Conservation (phyloP, 2,797 vertebrate genomes). For the Sebastes cheni region DNA sequence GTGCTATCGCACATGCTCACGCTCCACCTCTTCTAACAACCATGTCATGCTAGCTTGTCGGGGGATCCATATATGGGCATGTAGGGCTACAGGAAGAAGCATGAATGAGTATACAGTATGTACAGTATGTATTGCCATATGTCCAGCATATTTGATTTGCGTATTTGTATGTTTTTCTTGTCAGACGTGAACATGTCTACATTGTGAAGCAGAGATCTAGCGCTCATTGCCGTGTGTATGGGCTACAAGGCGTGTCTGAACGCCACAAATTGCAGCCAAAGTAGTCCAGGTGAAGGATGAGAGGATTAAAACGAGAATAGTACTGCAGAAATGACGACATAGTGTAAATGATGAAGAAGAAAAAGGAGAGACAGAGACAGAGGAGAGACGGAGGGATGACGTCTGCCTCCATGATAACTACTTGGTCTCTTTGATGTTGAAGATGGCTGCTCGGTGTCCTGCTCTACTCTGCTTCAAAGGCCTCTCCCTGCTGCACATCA, state of each 20-base stretch:
- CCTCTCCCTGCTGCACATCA: slow-evolving; percentile 37
- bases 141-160: too few relatives aligned
- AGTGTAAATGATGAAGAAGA: neutral
- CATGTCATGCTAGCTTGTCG: too few relatives aligned
- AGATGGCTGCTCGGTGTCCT: slow-evolving; percentile 36
- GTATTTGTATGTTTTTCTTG: too few relatives aligned
- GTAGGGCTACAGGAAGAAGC: too few relatives aligned
- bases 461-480: slow-evolving; percentile 55
- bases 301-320: neutral
- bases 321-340: neutral
- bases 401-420: slow-evolving; percentile 37
- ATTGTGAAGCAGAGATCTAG: neutral
- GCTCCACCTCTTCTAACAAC: too few relatives aligned
- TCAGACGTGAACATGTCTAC: too few relatives aligned
- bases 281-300: neutral
- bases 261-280: too few relatives aligned
- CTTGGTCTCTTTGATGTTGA: slow-evolving; percentile 54
- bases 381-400: neutral
- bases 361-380: neutral
- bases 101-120: too few relatives aligned
- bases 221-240: neutral
- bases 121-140: too few relatives aligned
- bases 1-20: too few relatives aligned
- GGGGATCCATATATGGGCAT: too few relatives aligned
- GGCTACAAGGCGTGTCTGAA: neutral